Base-by-base conservation (phyloP, 64 coral and sea anemone genomes). In the Pocillopora verrucosa region DNA sequence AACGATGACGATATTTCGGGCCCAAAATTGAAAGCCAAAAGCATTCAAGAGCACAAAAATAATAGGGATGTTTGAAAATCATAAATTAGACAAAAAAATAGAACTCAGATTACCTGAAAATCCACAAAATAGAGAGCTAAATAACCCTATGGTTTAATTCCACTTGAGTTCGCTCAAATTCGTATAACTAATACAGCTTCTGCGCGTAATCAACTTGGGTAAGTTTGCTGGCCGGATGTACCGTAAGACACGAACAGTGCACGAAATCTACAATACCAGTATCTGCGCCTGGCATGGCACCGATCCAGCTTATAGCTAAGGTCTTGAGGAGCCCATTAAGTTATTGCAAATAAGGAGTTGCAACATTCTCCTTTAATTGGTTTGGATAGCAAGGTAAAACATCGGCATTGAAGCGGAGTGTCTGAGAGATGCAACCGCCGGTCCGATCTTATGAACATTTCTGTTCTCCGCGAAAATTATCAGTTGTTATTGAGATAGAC, bases 211-310 rank as follows among this genome's bases (percentile, higher is more conserved):
- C 12, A 14, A 4, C 20, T 57, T 85, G 82, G 38, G 82, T 85
- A 85, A 72, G 17, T 41, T 65, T 85, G 65, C 82, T 85, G 82
- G 56, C 82, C 82, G 68, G 12, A 41, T 83, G 36, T 83, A 36
- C 68, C 35, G n/a, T 34, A 10, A 36, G 34, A 11, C 61, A 17
- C 34, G 12, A 13, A 19, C 20, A 16, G 16, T 65, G 5, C 63
- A 20, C 64, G 64, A 67, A 67, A 1, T 51, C 41, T 51, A 4
- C 41, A 51, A 51, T 51, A 51, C 30, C 30, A 30, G 30, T 4
- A 51, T 51, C 0, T 7, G 41, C 41, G 41, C 41, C 41, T 51
- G 3, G 7, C 41, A 3, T 7, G 41, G 41, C 41, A 51, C 41
- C 41, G 0, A 51, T 3, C 41, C 41, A 3, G 41, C 3, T 51